Base-by-base conservation (phyloP, 2,797 vertebrate genomes). In the Liparis tanakae region DNA sequence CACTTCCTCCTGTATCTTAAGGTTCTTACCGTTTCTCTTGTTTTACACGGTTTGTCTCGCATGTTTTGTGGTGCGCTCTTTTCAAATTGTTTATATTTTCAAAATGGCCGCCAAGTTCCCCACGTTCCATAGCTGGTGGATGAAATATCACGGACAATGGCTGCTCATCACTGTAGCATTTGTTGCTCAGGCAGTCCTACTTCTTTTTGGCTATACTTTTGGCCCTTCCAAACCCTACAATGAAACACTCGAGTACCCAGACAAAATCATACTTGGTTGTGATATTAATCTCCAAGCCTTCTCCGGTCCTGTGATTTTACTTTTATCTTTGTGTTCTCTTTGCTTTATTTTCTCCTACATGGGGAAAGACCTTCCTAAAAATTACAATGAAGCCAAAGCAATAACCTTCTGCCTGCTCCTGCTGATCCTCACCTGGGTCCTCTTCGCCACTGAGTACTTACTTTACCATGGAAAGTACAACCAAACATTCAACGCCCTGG, bases 321-420 rank as follows among this genome's bases (percentile, higher is more conserved):
- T 83, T 2, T 1, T 20, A 5, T 71, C 2, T 2, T 9, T 91
- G 48, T 63, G 72, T 15, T 61, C 2, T 2, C 70, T 91, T 51
- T 94, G 96, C 85, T 96, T 96, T 34, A 55, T 72, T 51, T 94
- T 96, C 82, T 95, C 95, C 78, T 96, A 96, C 86, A 90, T 93
- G 91, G 96, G 95, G 37, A 96, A 94, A 67, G 94, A 96, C 63
- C 94, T 97, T 4, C 96, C 96, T 0, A 96, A 95, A 80, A 95
- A 95, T 82, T 97, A 97, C 85, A 97, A 93, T 0, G 96, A 97
- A 76, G 95, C 96, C 62, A 96, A 96, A 86, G 92, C 94, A 9
- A 94, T 96, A 78, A 95, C 96, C 1, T 95, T 96, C 82, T 94
- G 95, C 79, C 90, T 96, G 37, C 85, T 97, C 41, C 83, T 96